A percentile compares a stretch with the other conserved stretches of the same genome.
Conservation (phyloP, 2,797 vertebrate species). For the Phrynocephalus vlangalii region DNA sequence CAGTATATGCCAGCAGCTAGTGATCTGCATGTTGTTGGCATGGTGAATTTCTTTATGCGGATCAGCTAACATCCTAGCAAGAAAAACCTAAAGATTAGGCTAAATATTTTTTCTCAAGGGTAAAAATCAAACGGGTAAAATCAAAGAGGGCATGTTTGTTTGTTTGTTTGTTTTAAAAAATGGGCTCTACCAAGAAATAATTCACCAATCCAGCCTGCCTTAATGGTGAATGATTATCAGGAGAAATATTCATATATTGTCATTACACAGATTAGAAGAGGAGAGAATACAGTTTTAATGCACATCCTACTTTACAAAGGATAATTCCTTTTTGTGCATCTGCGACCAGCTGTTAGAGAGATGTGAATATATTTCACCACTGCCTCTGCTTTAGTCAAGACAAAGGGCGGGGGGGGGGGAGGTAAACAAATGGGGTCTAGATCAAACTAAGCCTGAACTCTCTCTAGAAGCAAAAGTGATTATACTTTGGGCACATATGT, state of each 20-base stretch:
- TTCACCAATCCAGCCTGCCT: background rate
- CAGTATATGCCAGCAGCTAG: background rate
- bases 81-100: background rate
- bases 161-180: background rate
- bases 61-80: background rate
- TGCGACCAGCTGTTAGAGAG: too few relatives aligned
- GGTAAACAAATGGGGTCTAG: too few relatives aligned
- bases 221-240: background rate
- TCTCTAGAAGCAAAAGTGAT: too few relatives aligned
- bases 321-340: background rate
- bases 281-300: background rate
- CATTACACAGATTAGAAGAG: background rate
- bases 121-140: background rate
- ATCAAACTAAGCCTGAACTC: too few relatives aligned
- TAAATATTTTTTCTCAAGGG: background rate
- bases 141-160: background rate
- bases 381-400: too few relatives aligned
- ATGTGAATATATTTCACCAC: too few relatives aligned
- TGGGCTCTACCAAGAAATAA: background rate
- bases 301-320: background rate
- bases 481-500: too few relatives aligned
- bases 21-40: constrained; percentile 24
- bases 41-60: constrained; percentile 10
- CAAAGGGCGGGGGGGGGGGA: too few relatives aligned
- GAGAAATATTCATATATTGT: background rate